Percentiles rank a stretch among this genome's conserved stretches.
phyloP scores from a whole-genome alignment of 2,888 invertebrate genomes.

The Polydrusus tereticollis region DNA sequence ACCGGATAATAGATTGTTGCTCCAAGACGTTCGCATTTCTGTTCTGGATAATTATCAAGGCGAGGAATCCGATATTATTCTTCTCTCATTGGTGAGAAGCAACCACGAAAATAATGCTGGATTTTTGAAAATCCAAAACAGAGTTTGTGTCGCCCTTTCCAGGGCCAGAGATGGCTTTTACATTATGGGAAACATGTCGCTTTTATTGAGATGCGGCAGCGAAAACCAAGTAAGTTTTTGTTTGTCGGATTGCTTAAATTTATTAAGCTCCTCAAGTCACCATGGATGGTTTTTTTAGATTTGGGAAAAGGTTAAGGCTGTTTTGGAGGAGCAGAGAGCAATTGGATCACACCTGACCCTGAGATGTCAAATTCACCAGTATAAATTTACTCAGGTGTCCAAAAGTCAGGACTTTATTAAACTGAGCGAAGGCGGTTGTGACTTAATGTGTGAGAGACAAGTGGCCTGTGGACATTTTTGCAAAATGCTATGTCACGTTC shows the following conservation, averaged over 20 bases:
- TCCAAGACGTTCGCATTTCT: slow-evolving; percentile 72
- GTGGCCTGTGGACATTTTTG: slow-evolving; percentile 75
- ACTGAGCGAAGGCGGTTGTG: slow-evolving; percentile 75
- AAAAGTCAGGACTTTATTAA: slow-evolving; percentile 67
- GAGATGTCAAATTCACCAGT: slow-evolving; percentile 70
- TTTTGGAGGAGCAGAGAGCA: slow-evolving; percentile 68
- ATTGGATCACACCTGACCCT: slow-evolving; percentile 70
- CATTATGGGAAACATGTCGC: slow-evolving; percentile 79
- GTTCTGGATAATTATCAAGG: slow-evolving; percentile 88
- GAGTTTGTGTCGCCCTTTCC: slow-evolving; percentile 84
- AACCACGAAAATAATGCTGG: slow-evolving; percentile 78
- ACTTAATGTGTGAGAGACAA: slow-evolving; percentile 67
- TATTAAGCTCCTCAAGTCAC: not conserved
- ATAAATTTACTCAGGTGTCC: slow-evolving; percentile 64
- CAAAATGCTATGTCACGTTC: slow-evolving; percentile 72
- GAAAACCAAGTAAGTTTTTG: slow-evolving; percentile 64
- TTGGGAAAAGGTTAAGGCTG: slow-evolving; percentile 72
- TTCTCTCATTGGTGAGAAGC: slow-evolving; percentile 84
- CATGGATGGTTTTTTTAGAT: slow-evolving; percentile 60
- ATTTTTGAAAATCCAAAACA: slow-evolving; percentile 77
- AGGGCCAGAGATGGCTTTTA: slow-evolving; percentile 80
- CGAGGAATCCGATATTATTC: slow-evolving; percentile 82
- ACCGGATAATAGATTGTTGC: slow-evolving; percentile 49
- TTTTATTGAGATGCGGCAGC: slow-evolving; percentile 64
- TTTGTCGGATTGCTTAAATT: not conserved